These are phyloP conservation scores for Drosophila kikkawai DNA, from an alignment of 1,140 invertebrate species.

Conservation along the genomic window DNA sequence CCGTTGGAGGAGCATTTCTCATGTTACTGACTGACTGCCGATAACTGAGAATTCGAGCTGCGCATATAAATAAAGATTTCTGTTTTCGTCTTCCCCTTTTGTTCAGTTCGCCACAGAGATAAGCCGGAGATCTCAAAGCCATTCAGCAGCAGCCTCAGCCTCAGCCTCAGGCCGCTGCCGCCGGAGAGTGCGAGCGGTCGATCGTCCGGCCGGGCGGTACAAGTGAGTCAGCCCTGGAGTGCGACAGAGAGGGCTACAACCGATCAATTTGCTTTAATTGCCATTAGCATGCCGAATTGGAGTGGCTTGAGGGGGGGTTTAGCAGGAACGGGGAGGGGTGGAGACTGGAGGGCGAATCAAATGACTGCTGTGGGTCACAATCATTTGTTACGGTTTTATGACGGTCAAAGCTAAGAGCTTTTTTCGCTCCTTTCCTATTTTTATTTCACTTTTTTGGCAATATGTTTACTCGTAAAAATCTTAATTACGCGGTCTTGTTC, in stretches of 20 bases:
- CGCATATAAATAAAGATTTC: constrained; percentile 67
- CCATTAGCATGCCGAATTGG: constrained; percentile 72
- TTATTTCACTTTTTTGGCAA: constrained; percentile 37
- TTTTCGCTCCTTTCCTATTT: constrained; percentile 31
- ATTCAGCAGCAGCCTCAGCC: constrained; percentile 25
- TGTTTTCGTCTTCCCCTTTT: constrained; percentile 28
- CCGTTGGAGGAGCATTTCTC: constrained; percentile 58
- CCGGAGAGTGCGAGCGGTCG: neutral
- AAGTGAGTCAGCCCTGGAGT: constrained; percentile 62
- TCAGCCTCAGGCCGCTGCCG: neutral
- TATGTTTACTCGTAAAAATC: constrained; percentile 48
- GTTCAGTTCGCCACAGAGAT: constrained; percentile 41
- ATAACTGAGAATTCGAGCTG: constrained; percentile 68
- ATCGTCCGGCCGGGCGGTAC: neutral
- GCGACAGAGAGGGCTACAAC: constrained; percentile 53
- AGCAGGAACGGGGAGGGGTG: neutral
- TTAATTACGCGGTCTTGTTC: constrained; percentile 52
- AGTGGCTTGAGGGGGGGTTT: constrained; percentile 17
- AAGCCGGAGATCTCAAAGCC: constrained; percentile 44
- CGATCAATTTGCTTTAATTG: constrained; percentile 81
- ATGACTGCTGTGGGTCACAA: constrained; percentile 60
- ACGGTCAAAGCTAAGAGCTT: constrained; percentile 45
- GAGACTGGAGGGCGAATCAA: constrained; percentile 17
- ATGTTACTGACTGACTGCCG: constrained; percentile 53
- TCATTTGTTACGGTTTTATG: constrained; percentile 51